A percentile compares a stretch with the other conserved stretches of the same genome.
phyloP scores from a whole-genome alignment of 2,888 invertebrate genomes.

The Monopis laevigella region DNA sequence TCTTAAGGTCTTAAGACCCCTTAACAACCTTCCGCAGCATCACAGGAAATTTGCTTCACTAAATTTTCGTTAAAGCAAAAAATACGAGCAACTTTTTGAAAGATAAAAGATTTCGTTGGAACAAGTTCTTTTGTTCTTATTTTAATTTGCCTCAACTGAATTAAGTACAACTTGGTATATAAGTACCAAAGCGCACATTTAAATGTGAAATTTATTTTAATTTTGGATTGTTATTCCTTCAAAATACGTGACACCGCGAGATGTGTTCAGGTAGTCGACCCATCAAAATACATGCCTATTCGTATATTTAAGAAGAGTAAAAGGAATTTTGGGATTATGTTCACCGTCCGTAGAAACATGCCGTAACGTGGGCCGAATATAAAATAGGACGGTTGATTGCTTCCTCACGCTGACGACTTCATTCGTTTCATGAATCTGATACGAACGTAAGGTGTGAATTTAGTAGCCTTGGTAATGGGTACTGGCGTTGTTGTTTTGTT shows the following conservation, averaged over 20 bases:
- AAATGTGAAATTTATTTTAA: too few relatives aligned
- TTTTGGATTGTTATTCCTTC: constrained; percentile 16
- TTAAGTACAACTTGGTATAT: too few relatives aligned
- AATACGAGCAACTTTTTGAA: too few relatives aligned
- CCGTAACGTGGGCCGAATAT: constrained; percentile 13
- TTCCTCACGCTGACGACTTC: constrained; percentile 13
- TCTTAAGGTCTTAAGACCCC: constrained; percentile 51
- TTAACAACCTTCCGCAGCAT: constrained; percentile 34
- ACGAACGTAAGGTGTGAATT: constrained; percentile 16
- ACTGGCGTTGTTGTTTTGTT: constrained; percentile 20
- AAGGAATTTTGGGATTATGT: constrained; percentile 7
- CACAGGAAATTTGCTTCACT: constrained; percentile 36
- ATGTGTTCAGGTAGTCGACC: constrained; percentile 13
- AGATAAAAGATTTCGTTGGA: not conserved
- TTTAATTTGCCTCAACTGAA: too few relatives aligned
- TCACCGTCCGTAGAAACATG: constrained; percentile 9
- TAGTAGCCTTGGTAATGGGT: constrained; percentile 8
- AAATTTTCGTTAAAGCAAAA: constrained; percentile 16
- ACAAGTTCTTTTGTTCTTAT: too few relatives aligned
- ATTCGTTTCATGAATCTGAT: constrained; percentile 15
- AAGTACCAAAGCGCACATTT: too few relatives aligned
- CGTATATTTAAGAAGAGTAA: constrained; percentile 1
- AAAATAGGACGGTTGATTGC: constrained; percentile 7
- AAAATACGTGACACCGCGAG: constrained; percentile 12
- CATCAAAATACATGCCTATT: not conserved